These are phyloP conservation scores for Microtus californicus DNA, from an alignment of 2,797 vertebrate genomes.

Conservation along the genomic window DNA sequence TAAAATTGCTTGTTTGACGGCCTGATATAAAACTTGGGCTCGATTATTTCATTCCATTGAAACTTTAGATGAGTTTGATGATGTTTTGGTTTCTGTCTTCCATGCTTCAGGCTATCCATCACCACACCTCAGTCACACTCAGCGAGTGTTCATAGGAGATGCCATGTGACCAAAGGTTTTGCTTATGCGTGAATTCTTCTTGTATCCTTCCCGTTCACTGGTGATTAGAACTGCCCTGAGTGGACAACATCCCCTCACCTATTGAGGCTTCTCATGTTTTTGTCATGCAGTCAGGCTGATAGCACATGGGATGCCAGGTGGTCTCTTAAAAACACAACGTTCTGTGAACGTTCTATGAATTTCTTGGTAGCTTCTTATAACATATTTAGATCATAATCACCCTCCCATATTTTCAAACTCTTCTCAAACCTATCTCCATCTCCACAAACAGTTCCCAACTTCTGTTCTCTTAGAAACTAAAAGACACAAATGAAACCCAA, in stretches of 20 bases:
- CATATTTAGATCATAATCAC: background rate
- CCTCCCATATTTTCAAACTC: background rate
- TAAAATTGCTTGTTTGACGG: background rate
- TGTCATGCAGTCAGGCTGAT: background rate
- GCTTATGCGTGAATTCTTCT: background rate
- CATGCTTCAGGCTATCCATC: background rate
- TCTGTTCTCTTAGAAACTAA: background rate
- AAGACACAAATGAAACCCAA: background rate
- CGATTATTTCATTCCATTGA: background rate
- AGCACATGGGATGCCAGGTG: background rate
- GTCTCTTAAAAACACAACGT: background rate
- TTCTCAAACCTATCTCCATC: background rate
- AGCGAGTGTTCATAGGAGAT: background rate
- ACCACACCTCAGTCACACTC: background rate
- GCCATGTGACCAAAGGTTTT: background rate
- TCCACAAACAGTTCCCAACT: background rate
- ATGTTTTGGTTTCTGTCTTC: background rate
- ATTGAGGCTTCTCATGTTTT: background rate
- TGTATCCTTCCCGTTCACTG: background rate
- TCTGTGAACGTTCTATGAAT: background rate
- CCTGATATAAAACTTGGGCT: background rate
- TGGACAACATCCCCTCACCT: background rate
- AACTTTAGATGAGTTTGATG: background rate
- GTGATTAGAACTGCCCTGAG: background rate
- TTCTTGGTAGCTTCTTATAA: background rate